Base-by-base conservation (phyloP, 2,888 invertebrate species). In the Laspeyria flexula region DNA sequence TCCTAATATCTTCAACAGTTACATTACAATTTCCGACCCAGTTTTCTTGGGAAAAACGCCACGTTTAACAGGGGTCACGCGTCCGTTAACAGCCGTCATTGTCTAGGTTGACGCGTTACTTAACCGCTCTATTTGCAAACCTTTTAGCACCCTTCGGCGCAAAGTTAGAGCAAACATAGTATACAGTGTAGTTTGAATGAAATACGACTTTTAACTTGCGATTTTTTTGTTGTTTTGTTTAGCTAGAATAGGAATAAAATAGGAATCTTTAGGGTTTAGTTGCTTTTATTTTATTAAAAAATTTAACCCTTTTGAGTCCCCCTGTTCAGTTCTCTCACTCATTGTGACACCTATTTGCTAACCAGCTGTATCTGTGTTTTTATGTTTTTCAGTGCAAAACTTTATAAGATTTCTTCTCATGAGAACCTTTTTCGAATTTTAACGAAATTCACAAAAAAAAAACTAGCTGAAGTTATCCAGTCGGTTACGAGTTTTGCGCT, bases 31-130 rank as follows among this genome's bases (percentile, higher is more conserved):
- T 18, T 9, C 7, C 39, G 55, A 49, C 57, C 55, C 12, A 57
- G 52, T 66, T 65, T 64, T 45, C 49, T 29, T 68, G 51, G 42
- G 53, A 68, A 68, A 49, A 21, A 54, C 54, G 43, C 34, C 44
- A 60, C 59, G 49, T 55, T 56, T 55, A 57, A 71, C 71, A 74
- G 79, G 80, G 82, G 71, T 81, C 79, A 83, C 65, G 44, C 68
- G 65, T 66, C 62, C 51, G 52, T 74, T 79, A 85, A 87, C 83
- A 87, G 79, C 73, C 78, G 72, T 81, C 88, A 83, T 88, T 90
- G 88, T 90, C 85, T 86, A 80, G 73, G 79, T 85, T 85, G 87
- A 86, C 86, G 83, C 76, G 83, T 90, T 86, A 88, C 89, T 88
- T 87, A 85, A 82, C 77, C 75, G 80, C 61, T 81, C 75, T 91